Base-by-base conservation (phyloP, 2,888 invertebrate species). In the Ochropleura leucogaster region DNA sequence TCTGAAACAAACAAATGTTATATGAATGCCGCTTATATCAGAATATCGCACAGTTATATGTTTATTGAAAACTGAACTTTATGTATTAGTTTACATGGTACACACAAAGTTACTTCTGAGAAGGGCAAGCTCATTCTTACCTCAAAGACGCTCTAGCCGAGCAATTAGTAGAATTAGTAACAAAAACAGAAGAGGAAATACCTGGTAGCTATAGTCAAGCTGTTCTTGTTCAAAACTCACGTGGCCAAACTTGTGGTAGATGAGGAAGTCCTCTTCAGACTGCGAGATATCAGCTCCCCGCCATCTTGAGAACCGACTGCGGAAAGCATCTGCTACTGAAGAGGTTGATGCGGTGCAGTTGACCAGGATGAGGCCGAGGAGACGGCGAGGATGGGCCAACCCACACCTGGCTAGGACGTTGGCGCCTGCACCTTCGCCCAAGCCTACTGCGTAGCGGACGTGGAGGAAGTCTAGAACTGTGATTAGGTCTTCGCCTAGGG, bases 161-260 rank as follows among this genome's bases (percentile, higher is more conserved):
- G 74, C 63, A 63, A 73, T 92, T 92, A 93, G 92, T 92, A 80
- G 51, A 62, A 85, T 93, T 93, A 93, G 90, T 87, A 87, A 89
- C 83, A 89, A 90, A 89, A 86, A 85, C 86, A 92, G 88, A 89
- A 87, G 87, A 89, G 83, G 70, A 6, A 90, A 88, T 96, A 96
- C 96, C 95, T 96, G 91, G 86, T 96, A 96, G 90, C 87, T 84
- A 89, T 88, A 94, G 89, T 88, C 91, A 88, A 93, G 89, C 83
- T 86, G 89, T 87, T 93, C 93, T 84, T 82, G 88, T 85, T 82
- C 85, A 86, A 89, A 92, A 98, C 98, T 98, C 97, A 98, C 98
- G 95, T 98, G 98, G 93, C 99, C 99, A 94, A 99, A 99, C 97
- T 98, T 98, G 94, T 99, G 99, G 92, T 98, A 98, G 89, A 98